Percentiles rank a stretch among this genome's conserved stretches.
Evolutionary conservation across 2,888 invertebrate species (phyloP).

Genomic region (Pyralis farinalis): DNA sequence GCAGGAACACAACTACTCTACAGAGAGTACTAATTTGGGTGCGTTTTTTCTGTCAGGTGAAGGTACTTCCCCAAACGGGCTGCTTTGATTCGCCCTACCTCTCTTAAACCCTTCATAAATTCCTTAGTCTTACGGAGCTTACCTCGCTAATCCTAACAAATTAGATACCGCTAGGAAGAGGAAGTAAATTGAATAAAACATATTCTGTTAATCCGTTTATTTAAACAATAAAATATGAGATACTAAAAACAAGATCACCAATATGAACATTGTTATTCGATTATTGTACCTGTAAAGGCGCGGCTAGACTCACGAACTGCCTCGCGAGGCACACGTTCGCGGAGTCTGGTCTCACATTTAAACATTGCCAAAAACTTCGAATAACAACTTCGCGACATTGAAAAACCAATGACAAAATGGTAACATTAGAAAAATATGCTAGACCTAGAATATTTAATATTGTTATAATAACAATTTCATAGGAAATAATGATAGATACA

Average conservation of each 20-base stretch:
- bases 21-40: no score
- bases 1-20: no score
- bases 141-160: no score
- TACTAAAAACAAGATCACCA: constrained; percentile 23
- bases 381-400: constrained; percentile 9
- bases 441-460: constrained; percentile 29
- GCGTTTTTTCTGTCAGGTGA: no score
- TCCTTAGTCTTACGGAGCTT: no score
- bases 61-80: no score
- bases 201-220: constrained; percentile 32
- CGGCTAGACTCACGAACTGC: no score
- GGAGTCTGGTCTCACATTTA: no score
- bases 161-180: no score
- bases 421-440: constrained; percentile 55
- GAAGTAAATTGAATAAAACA: background rate
- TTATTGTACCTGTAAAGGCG: background rate
- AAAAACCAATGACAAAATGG: constrained; percentile 21
- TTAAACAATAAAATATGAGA: constrained; percentile 40
- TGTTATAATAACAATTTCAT: constrained; percentile 25
- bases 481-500: constrained; percentile 15
- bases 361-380: constrained; percentile 3
- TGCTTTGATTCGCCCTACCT: no score
- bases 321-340: no score
- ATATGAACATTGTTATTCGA: constrained; percentile 9
- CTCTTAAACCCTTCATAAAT: no score